Evolutionary conservation across 2,888 invertebrate genomes (phyloP).

Genomic region (Orthosia cruda): DNA sequence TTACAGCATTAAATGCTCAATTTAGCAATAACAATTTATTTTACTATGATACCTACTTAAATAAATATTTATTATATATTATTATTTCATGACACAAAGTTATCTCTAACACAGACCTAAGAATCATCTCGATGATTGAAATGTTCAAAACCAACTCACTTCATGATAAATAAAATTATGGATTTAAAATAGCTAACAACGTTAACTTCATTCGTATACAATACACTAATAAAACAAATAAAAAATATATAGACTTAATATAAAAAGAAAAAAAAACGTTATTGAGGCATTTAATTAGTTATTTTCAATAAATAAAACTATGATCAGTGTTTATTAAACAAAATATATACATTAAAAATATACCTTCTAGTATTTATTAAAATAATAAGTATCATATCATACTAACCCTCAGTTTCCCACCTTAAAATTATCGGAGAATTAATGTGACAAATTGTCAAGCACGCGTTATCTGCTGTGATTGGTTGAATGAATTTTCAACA

Average conservation of each 20-base stretch:
- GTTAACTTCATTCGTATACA: conserved; percentile 8
- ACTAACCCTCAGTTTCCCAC: no score
- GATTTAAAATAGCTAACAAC: neutral
- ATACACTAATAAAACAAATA: neutral
- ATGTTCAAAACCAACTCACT: conserved; percentile 4
- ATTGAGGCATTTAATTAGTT: neutral
- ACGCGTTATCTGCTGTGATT: no score
- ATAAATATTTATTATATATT: conserved; percentile 24
- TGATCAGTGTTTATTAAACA: neutral
- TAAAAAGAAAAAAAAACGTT: neutral
- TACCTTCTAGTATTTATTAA: neutral
- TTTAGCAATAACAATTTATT: conserved; percentile 30
- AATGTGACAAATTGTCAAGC: no score
- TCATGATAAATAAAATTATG: neutral
- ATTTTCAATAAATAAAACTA: neutral
- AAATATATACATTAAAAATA: neutral
- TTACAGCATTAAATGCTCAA: conserved; percentile 57
- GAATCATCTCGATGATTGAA: neutral
- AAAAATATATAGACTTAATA: neutral
- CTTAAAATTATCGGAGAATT: no score
- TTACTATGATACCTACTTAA: conserved; percentile 23
- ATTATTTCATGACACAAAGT: conserved; percentile 21
- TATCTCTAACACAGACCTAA: conserved; percentile 44
- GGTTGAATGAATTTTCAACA: no score
- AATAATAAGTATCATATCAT: neutral